phyloP scores from a whole-genome alignment of 1,140 invertebrate species.

The Phymorhynchus buccinoides region DNA sequence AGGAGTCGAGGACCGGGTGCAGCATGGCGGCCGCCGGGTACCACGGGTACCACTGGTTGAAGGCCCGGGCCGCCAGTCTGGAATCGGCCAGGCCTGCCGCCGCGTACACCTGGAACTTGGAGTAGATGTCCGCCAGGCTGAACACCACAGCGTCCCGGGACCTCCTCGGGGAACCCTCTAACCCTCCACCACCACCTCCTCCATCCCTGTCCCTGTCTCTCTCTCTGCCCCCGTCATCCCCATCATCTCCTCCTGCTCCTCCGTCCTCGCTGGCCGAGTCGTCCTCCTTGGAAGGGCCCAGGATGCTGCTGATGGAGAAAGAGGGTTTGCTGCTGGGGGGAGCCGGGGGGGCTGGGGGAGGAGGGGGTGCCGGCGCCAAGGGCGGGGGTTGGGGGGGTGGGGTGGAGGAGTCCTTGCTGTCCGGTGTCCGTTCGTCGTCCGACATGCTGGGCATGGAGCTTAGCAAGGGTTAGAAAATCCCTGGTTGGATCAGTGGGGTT shows the following conservation, averaged over 20 bases:
- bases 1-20: slow-evolving; percentile 32
- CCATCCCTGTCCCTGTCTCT: neutral
- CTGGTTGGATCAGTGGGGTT: neutral
- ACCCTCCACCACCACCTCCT: neutral
- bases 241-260: neutral
- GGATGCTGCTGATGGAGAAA: slow-evolving; percentile 49
- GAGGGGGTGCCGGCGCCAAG: slow-evolving; percentile 5
- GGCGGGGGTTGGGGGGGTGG: slow-evolving; percentile 24
- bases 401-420: slow-evolving; percentile 30
- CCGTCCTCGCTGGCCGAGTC: neutral
- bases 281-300: slow-evolving; percentile 37
- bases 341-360: slow-evolving; percentile 29
- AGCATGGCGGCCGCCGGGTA: slow-evolving; percentile 39
- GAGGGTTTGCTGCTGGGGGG: slow-evolving; percentile 25
- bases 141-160: slow-evolving; percentile 44
- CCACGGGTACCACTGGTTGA: slow-evolving; percentile 48
- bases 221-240: neutral
- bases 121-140: slow-evolving; percentile 46
- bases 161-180: neutral
- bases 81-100: slow-evolving; percentile 29
- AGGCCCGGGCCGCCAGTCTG: slow-evolving; percentile 37
- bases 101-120: slow-evolving; percentile 42
- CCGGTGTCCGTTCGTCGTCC: slow-evolving; percentile 31
- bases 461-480: neutral
- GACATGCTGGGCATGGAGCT: slow-evolving; percentile 6